Conservation (phyloP, 1,140 invertebrate species). For the Macrobrachium nipponense region DNA sequence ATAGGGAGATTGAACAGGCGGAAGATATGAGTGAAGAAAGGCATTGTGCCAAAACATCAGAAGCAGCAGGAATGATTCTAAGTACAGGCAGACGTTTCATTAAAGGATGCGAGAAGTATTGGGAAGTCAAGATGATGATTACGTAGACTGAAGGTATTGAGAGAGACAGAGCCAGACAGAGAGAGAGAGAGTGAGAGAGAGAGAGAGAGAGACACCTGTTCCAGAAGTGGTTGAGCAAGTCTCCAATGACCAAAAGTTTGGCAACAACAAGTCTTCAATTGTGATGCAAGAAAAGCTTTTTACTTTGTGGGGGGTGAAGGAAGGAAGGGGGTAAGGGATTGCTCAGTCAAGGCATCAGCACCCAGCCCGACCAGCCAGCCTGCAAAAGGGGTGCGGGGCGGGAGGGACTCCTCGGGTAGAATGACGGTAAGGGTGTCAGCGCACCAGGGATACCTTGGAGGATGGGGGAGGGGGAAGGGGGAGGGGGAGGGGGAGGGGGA, state of each 20-base stretch:
- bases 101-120: not conserved
- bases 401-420: not conserved
- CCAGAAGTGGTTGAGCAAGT: too few species aligned
- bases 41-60: too few species aligned
- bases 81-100: too few species aligned
- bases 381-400: too few species aligned
- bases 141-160: not conserved
- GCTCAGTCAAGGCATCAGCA: too few species aligned
- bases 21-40: too few species aligned
- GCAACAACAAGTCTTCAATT: not conserved
- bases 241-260: too few species aligned
- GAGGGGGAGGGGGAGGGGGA: not conserved
- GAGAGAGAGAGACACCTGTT: not conserved
- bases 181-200: slow-evolving; percentile 10
- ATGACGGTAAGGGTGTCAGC: not conserved
- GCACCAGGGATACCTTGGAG: not conserved
- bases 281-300: not conserved
- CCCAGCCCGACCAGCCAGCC: not conserved
- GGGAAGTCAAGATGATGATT: too few species aligned
- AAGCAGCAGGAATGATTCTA: too few species aligned
- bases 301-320: not conserved
- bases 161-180: not conserved
- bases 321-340: not conserved
- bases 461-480: not conserved
- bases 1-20: too few species aligned